phyloP scores from a whole-genome alignment of 2,113 vertebrate species.

The Trematomus loennbergii region DNA sequence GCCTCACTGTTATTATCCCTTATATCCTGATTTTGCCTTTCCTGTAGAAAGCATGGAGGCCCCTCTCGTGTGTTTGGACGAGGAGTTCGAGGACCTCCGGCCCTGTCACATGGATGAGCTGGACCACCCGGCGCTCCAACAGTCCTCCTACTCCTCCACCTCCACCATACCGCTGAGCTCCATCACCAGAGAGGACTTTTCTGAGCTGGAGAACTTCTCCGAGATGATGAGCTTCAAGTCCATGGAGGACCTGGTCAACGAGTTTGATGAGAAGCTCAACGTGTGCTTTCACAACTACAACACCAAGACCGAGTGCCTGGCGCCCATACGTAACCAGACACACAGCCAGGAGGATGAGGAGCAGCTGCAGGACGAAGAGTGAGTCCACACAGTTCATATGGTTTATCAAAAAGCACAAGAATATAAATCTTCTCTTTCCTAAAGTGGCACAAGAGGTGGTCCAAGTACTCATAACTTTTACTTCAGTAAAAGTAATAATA shows the following conservation, averaged over 20 bases:
- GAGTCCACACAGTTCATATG: constrained; percentile 66
- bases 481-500: too few relatives aligned
- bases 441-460: too few relatives aligned
- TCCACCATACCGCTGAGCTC: constrained; percentile 78
- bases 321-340: constrained; percentile 90
- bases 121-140: constrained; percentile 77
- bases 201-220: constrained; percentile 94
- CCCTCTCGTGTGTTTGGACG: constrained; percentile 92
- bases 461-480: too few relatives aligned
- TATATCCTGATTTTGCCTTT: too few relatives aligned
- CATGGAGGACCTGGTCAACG: constrained; percentile 96
- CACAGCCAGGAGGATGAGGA: constrained; percentile 92
- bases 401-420: background rate
- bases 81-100: constrained; percentile 93
- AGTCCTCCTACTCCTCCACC: constrained; percentile 78
- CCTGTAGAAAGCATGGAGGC: constrained; percentile 86
- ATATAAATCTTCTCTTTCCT: too few relatives aligned
- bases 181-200: constrained; percentile 90
- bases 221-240: constrained; percentile 98
- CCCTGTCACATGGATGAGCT: constrained; percentile 85
- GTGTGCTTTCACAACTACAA: constrained; percentile 97
- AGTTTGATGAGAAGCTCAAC: constrained; percentile 95
- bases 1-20: too few relatives aligned
- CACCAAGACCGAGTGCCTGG: constrained; percentile 92
- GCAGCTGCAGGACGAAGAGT: constrained; percentile 93